phyloP scores from a whole-genome alignment of 2,113 vertebrate genomes.

The Anarhynchus alexandrinus region DNA sequence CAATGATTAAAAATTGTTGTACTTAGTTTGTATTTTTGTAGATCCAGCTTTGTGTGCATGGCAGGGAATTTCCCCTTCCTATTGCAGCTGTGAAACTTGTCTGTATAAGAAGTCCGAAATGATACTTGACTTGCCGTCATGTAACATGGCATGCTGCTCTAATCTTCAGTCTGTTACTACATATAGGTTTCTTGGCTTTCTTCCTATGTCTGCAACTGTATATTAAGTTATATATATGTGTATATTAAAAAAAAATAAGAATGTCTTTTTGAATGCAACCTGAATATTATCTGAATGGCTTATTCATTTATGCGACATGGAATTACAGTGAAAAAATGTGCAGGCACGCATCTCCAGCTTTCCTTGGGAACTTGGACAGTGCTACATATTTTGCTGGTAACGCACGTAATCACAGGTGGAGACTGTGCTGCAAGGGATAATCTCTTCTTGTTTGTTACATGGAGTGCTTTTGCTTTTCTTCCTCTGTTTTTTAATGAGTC shows the following conservation, averaged over 20 bases:
- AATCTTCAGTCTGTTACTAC: background rate
- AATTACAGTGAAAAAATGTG: background rate
- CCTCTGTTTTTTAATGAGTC: conserved; percentile 12
- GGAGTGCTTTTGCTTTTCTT: conserved; percentile 35
- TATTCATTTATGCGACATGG: background rate
- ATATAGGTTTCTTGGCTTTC: background rate
- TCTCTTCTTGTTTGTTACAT: conserved; percentile 34
- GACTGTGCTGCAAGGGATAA: conserved; percentile 14
- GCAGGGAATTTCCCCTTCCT: background rate
- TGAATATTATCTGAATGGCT: background rate
- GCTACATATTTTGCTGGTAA: background rate
- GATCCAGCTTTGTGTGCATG: background rate
- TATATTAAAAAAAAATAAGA: background rate
- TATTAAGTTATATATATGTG: background rate
- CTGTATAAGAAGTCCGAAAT: background rate
- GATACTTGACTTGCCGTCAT: background rate
- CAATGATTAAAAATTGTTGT: background rate
- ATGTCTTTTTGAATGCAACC: background rate
- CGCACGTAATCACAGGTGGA: background rate
- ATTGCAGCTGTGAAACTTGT: background rate
- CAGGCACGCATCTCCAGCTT: background rate
- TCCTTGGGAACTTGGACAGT: background rate
- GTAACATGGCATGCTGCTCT: background rate
- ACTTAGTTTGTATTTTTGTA: background rate
- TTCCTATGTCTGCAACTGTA: background rate